These are phyloP conservation scores for Corythornis leucogaster DNA, from an alignment of 2,797 vertebrate genomes.

Conservation along the genomic window DNA sequence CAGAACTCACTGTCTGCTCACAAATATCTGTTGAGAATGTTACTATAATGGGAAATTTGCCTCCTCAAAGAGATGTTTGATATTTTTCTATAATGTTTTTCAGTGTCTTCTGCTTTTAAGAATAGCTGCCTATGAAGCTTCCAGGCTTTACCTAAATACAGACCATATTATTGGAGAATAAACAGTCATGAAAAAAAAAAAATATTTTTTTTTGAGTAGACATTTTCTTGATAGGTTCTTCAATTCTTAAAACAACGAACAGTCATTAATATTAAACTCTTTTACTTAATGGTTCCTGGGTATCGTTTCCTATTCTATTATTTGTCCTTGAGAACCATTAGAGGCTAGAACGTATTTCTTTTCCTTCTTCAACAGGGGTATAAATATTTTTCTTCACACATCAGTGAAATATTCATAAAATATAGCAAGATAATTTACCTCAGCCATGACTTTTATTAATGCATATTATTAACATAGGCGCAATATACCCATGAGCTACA, in stretches of 20 bases:
- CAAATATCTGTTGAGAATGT: background rate
- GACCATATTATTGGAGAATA: background rate
- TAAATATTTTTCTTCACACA: background rate
- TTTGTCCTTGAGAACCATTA: background rate
- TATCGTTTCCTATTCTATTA: background rate
- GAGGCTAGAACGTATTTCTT: background rate
- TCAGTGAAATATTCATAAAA: background rate
- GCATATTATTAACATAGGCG: background rate
- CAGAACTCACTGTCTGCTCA: background rate
- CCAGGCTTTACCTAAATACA: background rate
- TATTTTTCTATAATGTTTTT: background rate
- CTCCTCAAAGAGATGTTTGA: background rate
- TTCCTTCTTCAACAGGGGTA: background rate
- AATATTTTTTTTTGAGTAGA: background rate
- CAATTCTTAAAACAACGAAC: background rate
- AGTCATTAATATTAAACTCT: background rate
- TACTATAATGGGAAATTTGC: background rate
- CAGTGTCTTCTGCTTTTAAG: background rate
- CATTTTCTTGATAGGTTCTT: background rate
- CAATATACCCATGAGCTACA: background rate
- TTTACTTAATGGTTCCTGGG: background rate
- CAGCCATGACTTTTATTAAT: background rate
- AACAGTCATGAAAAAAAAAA: background rate
- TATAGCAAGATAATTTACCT: background rate
- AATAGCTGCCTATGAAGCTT: background rate